phyloP scores from a whole-genome alignment of 2,888 invertebrate genomes.

The Drosophila ustulata region DNA sequence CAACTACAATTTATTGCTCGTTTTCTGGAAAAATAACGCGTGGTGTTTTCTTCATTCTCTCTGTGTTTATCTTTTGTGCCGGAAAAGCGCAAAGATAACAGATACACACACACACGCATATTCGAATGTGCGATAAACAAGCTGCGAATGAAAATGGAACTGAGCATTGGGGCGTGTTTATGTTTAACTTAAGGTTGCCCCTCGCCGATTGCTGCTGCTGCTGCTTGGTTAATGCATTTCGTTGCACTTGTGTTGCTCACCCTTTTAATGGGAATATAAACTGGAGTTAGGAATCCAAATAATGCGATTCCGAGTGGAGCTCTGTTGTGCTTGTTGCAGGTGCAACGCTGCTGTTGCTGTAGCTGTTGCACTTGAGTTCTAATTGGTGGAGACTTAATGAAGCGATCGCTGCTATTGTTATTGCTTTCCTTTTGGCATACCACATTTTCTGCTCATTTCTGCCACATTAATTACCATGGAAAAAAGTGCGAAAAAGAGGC shows the following conservation, averaged over 20 bases:
- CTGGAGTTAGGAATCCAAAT: conserved; percentile 47
- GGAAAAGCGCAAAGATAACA: conserved; percentile 72
- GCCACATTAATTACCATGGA: conserved; percentile 44
- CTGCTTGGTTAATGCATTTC: conserved; percentile 49
- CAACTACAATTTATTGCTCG: conserved; percentile 6
- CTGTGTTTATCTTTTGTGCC: conserved; percentile 67
- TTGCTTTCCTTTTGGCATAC: conserved; percentile 34
- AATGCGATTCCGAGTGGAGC: conserved; percentile 21
- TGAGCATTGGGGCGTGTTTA: conserved; percentile 69
- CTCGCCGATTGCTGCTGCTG: conserved; percentile 20
- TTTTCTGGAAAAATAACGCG: conserved; percentile 1
- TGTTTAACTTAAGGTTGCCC: conserved; percentile 63
- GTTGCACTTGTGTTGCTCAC: conserved; percentile 53
- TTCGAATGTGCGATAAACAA: conserved; percentile 40
- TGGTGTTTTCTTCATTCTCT: conserved; percentile 32
- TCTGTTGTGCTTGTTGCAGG: conserved; percentile 16
- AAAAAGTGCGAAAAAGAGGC: conserved; percentile 9
- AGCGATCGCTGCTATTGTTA: conserved; percentile 15
- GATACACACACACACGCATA: conserved; percentile 16
- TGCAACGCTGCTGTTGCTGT: conserved; percentile 35
- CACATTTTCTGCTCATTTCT: conserved; percentile 33
- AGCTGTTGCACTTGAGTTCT: conserved; percentile 53
- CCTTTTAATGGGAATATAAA: conserved; percentile 60
- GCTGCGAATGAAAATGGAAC: conserved; percentile 48
- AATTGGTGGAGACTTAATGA: conserved; percentile 44